A percentile compares a stretch with the other conserved stretches of the same genome.
phyloP scores from a whole-genome alignment of 1,140 invertebrate genomes.

The Drosophila varians region DNA sequence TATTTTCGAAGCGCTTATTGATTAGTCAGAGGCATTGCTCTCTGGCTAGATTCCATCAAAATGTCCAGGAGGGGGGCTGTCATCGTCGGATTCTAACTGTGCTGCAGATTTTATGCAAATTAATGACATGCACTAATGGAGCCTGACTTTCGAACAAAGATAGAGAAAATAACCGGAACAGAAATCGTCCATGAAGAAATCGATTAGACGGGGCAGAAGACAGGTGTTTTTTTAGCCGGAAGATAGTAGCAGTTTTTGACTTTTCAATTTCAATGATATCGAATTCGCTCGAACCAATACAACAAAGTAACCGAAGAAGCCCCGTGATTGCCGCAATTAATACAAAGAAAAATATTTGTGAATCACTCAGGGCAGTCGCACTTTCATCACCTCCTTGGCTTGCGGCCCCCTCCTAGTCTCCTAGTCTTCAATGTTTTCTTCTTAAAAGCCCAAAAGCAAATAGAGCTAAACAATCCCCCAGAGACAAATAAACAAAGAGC shows the following conservation, averaged over 20 bases:
- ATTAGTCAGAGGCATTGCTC: slow-evolving; percentile 59
- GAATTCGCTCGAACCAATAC: neutral
- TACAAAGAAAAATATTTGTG: slow-evolving; percentile 71
- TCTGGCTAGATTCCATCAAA: slow-evolving; percentile 61
- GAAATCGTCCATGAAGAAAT: slow-evolving; percentile 41
- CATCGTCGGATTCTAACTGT: slow-evolving; percentile 52
- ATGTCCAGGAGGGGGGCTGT: too few relatives aligned
- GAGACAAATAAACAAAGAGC: slow-evolving; percentile 68
- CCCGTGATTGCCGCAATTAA: slow-evolving; percentile 61
- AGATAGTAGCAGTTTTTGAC: slow-evolving; percentile 11
- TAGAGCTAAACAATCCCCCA: slow-evolving; percentile 68
- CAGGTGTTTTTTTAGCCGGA: slow-evolving; percentile 16
- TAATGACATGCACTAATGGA: slow-evolving; percentile 78
- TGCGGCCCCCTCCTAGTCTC: too few relatives aligned
- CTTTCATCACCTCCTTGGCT: slow-evolving; percentile 8
- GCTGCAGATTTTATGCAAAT: slow-evolving; percentile 71
- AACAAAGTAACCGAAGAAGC: slow-evolving; percentile 30
- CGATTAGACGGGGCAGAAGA: slow-evolving; percentile 43
- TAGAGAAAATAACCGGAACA: slow-evolving; percentile 19
- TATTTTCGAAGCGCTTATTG: slow-evolving; percentile 61
- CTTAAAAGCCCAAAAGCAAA: slow-evolving; percentile 64
- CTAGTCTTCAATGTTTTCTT: slow-evolving; percentile 11
- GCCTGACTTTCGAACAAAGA: slow-evolving; percentile 44
- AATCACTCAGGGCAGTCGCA: slow-evolving; percentile 52
- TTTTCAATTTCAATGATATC: neutral